Percentiles rank a stretch among this genome's conserved stretches.
phyloP scores from a whole-genome alignment of 2,797 vertebrate species.

The Coluber constrictor region DNA sequence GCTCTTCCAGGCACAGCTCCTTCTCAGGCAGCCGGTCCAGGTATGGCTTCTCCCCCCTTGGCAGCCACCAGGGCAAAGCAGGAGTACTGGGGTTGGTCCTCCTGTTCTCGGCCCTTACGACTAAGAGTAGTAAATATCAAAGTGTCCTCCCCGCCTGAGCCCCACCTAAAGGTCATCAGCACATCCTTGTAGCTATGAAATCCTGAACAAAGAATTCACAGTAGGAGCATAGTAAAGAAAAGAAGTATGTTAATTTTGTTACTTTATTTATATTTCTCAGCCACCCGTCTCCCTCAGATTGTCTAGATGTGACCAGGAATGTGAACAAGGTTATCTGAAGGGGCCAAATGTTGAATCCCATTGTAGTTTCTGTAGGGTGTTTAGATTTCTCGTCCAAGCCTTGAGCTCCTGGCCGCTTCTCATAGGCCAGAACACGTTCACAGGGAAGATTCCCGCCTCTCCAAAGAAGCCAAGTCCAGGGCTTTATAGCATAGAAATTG shows the following conservation, averaged over 20 bases:
- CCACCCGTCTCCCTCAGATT: not conserved
- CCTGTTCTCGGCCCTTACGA: not conserved
- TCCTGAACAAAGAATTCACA: not conserved
- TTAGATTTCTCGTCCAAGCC: not conserved
- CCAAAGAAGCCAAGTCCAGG: not conserved
- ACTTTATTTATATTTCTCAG: not conserved
- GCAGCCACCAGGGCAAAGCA: not conserved
- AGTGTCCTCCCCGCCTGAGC: not conserved
- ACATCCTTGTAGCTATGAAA: not conserved
- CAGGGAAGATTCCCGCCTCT: not conserved
- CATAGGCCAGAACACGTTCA: accelerated
- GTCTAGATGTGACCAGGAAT: not conserved
- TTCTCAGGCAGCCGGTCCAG: conserved; percentile 94
- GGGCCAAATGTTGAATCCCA: too few relatives aligned
- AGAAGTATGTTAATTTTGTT: not conserved
- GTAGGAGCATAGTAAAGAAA: not conserved
- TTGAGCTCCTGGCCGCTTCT: not conserved
- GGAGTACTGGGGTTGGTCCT: not conserved
- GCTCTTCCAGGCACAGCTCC: conserved; percentile 92
- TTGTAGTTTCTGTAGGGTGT: not conserved
- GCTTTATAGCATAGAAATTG: not conserved
- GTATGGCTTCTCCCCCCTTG: conserved; percentile 54
- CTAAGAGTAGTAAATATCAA: not conserved
- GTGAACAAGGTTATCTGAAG: not conserved
- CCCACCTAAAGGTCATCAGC: not conserved